These are phyloP conservation scores for Celastrina argiolus DNA, from an alignment of 2,888 invertebrate genomes.

Conservation along the genomic window DNA sequence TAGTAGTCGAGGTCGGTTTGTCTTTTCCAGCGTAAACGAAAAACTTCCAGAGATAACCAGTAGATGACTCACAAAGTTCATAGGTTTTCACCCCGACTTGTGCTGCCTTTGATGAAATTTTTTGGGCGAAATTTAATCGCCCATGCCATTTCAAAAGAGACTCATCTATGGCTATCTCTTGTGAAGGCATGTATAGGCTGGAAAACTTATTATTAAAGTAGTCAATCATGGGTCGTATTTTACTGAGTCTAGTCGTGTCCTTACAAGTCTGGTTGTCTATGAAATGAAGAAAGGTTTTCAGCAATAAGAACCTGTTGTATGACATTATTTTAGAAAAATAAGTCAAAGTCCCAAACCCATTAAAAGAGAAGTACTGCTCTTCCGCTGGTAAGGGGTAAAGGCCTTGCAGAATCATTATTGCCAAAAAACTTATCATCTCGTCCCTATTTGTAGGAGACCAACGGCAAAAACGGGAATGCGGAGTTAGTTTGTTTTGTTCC, in stretches of 20 bases:
- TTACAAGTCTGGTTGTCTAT: slow-evolving; percentile 29
- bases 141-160: slow-evolving; percentile 38
- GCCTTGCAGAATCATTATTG: slow-evolving; percentile 34
- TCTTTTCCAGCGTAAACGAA: slow-evolving; percentile 33
- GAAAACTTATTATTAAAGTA: slow-evolving; percentile 37
- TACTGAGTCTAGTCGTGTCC: slow-evolving; percentile 29
- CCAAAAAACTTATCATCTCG: slow-evolving; percentile 34
- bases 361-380: slow-evolving; percentile 33
- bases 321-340: slow-evolving; percentile 35
- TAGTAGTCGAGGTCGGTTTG: slow-evolving; percentile 21
- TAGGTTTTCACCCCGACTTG: slow-evolving; percentile 35
- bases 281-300: slow-evolving; percentile 35
- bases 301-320: slow-evolving; percentile 33
- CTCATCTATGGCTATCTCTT: slow-evolving; percentile 38
- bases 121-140: slow-evolving; percentile 35
- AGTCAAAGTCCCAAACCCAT: slow-evolving; percentile 35
- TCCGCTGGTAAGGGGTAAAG: slow-evolving; percentile 35
- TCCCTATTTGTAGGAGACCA: slow-evolving; percentile 31
- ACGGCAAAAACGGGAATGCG: slow-evolving; percentile 22
- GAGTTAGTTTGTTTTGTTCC: slow-evolving; percentile 25
- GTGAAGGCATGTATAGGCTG: slow-evolving; percentile 32
- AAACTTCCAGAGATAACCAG: slow-evolving; percentile 37
- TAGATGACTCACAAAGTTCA: slow-evolving; percentile 36
- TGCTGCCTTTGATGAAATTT: slow-evolving; percentile 33
- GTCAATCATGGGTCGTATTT: slow-evolving; percentile 35